These are phyloP conservation scores for Callipepla squamata DNA, from an alignment of 2,113 vertebrate species.

Conservation along the genomic window DNA sequence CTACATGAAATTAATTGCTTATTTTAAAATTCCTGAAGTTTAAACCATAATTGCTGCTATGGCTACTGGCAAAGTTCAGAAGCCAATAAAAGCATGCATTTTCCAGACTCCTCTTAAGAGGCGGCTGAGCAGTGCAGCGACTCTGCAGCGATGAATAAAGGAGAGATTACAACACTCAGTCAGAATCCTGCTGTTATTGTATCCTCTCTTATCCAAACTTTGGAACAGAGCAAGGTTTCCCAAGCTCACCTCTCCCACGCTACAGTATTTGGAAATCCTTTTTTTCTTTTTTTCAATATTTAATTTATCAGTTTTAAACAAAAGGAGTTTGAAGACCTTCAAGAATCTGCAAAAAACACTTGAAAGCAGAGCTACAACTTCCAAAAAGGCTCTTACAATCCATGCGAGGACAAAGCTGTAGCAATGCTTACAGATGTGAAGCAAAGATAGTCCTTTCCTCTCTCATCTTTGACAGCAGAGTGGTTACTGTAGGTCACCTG, in stretches of 20 bases:
- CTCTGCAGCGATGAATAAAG: not conserved
- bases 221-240: constrained; percentile 13
- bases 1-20: constrained; percentile 34
- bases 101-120: constrained; percentile 53
- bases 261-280: constrained; percentile 11
- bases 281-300: not conserved
- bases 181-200: constrained; percentile 21
- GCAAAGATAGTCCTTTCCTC: not conserved
- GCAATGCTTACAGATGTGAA: not conserved
- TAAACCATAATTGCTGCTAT: constrained; percentile 19
- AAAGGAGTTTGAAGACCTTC: not conserved
- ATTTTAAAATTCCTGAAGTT: constrained; percentile 51
- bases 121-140: not conserved
- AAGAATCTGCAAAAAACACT: not conserved
- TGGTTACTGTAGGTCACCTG: not conserved
- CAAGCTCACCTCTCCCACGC: constrained; percentile 46
- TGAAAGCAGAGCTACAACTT: not conserved
- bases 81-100: not conserved
- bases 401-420: not conserved
- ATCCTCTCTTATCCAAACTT: not conserved
- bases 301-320: not conserved
- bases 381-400: not conserved
- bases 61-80: constrained; percentile 41
- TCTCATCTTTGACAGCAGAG: not conserved
- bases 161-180: constrained; percentile 30